phyloP scores from a whole-genome alignment of 2,797 vertebrate genomes.

The Leucoraja ocellata region DNA sequence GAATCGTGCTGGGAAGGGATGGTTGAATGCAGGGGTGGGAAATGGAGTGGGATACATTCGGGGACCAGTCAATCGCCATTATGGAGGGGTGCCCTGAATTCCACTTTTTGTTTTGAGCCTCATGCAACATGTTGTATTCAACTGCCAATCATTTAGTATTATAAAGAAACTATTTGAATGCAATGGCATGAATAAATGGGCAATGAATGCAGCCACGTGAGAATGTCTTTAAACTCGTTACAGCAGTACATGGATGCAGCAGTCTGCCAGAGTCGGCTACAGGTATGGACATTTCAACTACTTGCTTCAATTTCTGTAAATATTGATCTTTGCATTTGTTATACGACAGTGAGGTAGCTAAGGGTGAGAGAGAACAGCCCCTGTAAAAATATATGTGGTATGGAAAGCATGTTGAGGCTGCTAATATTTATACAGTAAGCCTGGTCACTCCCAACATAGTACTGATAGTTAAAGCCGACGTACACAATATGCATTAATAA shows the following conservation, averaged over 20 bases:
- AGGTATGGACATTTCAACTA: slow-evolving; percentile 28
- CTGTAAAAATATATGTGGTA: background rate
- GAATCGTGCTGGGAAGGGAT: no score
- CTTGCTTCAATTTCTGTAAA: background rate
- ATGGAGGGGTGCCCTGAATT: background rate
- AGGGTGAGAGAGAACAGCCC: no score
- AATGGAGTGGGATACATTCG: no score
- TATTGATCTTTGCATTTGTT: background rate
- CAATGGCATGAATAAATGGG: background rate
- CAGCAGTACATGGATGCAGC: slow-evolving; percentile 28
- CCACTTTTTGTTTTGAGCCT: background rate
- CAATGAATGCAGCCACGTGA: slow-evolving; percentile 16
- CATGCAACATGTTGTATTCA: background rate
- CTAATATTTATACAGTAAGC: background rate
- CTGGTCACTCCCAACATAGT: background rate
- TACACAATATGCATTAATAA: background rate
- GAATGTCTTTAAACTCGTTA: slow-evolving; percentile 24
- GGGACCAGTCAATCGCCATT: no score
- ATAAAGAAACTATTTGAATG: background rate
- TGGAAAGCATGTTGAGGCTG: background rate
- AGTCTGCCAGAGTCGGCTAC: background rate
- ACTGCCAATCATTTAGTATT: background rate
- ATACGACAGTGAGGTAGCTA: background rate
- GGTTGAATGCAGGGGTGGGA: no score
- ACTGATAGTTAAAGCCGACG: no score